These are phyloP conservation scores for Scyliorhinus canicula DNA, from an alignment of 2,797 vertebrate genomes.

Conservation along the genomic window DNA sequence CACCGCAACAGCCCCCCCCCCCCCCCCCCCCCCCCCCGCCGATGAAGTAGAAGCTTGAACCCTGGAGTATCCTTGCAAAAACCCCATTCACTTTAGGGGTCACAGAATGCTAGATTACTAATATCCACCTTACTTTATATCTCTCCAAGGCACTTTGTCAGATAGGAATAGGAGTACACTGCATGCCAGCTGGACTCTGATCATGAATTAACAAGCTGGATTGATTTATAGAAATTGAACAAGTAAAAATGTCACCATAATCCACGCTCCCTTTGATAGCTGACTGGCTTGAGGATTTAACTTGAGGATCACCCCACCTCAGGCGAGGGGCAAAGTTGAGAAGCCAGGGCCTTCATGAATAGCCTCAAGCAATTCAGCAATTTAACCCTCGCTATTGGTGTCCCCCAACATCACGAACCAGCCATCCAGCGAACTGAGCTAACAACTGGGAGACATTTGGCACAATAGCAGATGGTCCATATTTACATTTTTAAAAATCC, in stretches of 20 bases:
- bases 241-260: too few relatives aligned
- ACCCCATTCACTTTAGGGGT: neutral
- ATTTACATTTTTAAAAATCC: neutral
- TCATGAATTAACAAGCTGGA: neutral
- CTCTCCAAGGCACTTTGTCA: neutral
- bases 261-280: too few relatives aligned
- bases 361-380: too few relatives aligned
- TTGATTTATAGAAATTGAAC: neutral
- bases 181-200: neutral
- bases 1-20: too few relatives aligned
- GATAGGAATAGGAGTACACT: neutral
- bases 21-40: neutral
- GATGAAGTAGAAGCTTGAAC: neutral
- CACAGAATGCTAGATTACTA: neutral
- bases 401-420: too few relatives aligned
- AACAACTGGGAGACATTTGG: neutral
- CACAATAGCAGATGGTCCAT: neutral
- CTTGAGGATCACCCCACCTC: too few relatives aligned
- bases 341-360: too few relatives aligned
- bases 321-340: too few relatives aligned
- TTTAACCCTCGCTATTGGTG: too few relatives aligned
- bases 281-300: too few relatives aligned
- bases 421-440: too few relatives aligned
- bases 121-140: neutral
- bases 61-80: neutral